Base-by-base conservation (phyloP, 2,888 invertebrate species). In the Ischnura elegans region DNA sequence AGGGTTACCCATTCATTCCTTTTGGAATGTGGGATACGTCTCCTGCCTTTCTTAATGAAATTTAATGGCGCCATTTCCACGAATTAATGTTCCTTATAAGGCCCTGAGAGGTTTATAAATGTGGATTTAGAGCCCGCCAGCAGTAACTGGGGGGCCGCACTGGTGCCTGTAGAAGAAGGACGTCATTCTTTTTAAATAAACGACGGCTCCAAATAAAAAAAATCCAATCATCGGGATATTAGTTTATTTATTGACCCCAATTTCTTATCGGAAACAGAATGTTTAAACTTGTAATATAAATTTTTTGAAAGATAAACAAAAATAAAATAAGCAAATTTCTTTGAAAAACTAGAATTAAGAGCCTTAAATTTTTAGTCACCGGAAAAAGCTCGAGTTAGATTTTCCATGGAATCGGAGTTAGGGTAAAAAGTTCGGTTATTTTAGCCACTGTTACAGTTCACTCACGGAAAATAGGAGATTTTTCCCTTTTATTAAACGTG, bases 1-100 rank as follows among this genome's bases (percentile, higher is more conserved):
- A 76, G 29, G 29, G 29, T 76, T 16, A 13, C 29, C 76, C 76
- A 76, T 76, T 76, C 36, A 76, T 76, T 76, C 76, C 29, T 76
- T 76, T 76, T 36, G 76, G 76, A 76, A 76, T 36, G 76, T 13
- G 29, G 29, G 36, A 10, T 36, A 76, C 76, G 76, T 36, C 36
- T 36, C 76, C 36, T 76, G 76, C 76, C 76, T 36, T 76, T 76
- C 76, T 76, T 76, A 36, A 76, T 76, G 76, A 76, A 76, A 76
- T 76, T 76, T 76, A 76, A 76, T 36, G 76, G 13, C 76, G 36
- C 76, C 76, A 76, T 76, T 76, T 13, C 76, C 29, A 76, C 36
- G 76, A 76, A 76, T 76, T 76, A 76, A 76, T 76, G 76, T 36
- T 36, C 76, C 36, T 29, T 76, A 36, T 36, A 8, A 76, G 36